phyloP scores from a whole-genome alignment of 1,140 invertebrate species.

The Aphelenchoides fujianensis region DNA sequence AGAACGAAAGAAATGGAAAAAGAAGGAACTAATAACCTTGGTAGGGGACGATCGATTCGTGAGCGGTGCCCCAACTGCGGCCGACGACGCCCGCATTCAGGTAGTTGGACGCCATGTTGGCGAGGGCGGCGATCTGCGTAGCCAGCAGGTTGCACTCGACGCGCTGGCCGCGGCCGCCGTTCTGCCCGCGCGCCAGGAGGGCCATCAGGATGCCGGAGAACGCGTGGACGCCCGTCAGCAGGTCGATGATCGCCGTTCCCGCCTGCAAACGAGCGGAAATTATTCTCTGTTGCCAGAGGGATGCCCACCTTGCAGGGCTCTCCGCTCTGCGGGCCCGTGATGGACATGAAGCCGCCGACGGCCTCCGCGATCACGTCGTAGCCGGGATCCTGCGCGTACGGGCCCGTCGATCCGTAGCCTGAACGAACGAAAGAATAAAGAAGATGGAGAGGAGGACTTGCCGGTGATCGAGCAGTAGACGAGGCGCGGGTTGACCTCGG shows the following conservation, averaged over 20 bases:
- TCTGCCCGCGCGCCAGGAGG: slow-evolving; percentile 74
- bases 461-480: slow-evolving; percentile 90
- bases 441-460: too few relatives aligned
- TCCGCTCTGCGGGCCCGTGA: slow-evolving; percentile 79
- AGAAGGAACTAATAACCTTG: too few relatives aligned
- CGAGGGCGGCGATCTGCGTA: slow-evolving; percentile 71
- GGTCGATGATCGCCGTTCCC: slow-evolving; percentile 86
- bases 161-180: slow-evolving; percentile 80
- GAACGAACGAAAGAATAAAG: too few relatives aligned
- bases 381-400: slow-evolving; percentile 78
- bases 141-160: slow-evolving; percentile 89
- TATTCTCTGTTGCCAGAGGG: too few relatives aligned
- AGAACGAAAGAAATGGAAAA: too few relatives aligned
- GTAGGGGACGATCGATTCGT: slow-evolving; percentile 91
- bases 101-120: slow-evolving; percentile 85
- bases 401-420: slow-evolving; percentile 82
- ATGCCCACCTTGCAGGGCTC: slow-evolving; percentile 80
- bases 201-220: slow-evolving; percentile 92
- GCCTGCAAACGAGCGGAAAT: slow-evolving; percentile 59
- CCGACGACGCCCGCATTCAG: slow-evolving; percentile 78
- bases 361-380: slow-evolving; percentile 93
- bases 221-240: slow-evolving; percentile 86
- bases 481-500: slow-evolving; percentile 72
- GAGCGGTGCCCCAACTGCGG: slow-evolving; percentile 79
- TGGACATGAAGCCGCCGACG: slow-evolving; percentile 80